Evolutionary conservation across 2,113 vertebrate species (phyloP).

Genomic region (Petroica traversi): DNA sequence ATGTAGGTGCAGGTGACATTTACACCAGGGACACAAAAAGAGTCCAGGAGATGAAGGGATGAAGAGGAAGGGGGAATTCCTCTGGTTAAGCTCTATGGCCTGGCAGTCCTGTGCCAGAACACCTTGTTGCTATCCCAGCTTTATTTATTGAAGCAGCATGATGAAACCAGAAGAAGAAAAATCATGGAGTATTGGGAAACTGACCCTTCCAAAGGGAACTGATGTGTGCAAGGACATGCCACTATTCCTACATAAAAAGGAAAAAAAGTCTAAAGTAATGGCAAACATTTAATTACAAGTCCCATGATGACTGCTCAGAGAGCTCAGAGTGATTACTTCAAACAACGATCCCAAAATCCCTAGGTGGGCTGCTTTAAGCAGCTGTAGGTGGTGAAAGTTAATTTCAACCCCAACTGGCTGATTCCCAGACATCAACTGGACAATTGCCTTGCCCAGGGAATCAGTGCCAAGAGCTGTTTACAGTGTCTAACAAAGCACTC

Average conservation of each 20-base stretch:
- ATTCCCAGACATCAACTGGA: neutral
- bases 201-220: neutral
- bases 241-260: neutral
- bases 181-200: neutral
- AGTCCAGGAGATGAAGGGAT: neutral
- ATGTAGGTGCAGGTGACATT: neutral
- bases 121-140: neutral
- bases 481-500: neutral
- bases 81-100: neutral
- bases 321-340: neutral
- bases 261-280: neutral
- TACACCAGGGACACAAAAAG: neutral
- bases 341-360: neutral
- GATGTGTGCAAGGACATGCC: neutral
- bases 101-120: neutral
- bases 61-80: neutral
- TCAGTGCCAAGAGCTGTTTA: neutral
- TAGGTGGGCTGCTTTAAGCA: neutral
- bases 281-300: neutral
- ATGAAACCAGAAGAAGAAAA: neutral
- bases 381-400: neutral
- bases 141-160: neutral
- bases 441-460: neutral
- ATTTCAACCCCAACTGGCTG: neutral
- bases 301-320: rapidly evolving